Percentiles rank a stretch among this genome's conserved stretches.
Conservation (phyloP, 2,888 invertebrate species). For the Allacma fusca region DNA sequence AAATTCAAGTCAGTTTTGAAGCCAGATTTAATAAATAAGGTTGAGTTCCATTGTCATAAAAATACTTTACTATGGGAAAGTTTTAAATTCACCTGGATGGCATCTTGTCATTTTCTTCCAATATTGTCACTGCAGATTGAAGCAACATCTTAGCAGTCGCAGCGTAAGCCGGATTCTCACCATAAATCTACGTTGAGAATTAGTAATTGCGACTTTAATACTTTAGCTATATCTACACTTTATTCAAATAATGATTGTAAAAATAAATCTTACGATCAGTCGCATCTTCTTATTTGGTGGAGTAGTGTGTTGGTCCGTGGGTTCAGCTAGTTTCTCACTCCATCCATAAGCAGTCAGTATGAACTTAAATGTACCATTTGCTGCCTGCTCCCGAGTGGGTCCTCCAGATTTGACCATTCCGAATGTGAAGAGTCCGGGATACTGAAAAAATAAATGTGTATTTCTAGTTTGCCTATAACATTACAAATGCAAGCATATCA, state of each 20-base stretch:
- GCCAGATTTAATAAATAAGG: no score
- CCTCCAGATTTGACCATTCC: conserved; percentile 72
- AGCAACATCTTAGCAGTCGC: conserved; percentile 79
- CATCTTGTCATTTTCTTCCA: conserved; percentile 78
- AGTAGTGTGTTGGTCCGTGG: conserved; percentile 68
- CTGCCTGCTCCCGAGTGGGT: conserved; percentile 70
- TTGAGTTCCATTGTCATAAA: no score
- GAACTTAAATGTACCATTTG: conserved; percentile 70
- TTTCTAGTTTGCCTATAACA: no score
- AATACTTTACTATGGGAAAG: no score
- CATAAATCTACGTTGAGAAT: conserved; percentile 61
- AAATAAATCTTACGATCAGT: background rate
- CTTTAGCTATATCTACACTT: background rate
- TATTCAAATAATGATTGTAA: background rate
- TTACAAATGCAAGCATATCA: no score
- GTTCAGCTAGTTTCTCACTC: conserved; percentile 71
- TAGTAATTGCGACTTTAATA: no score
- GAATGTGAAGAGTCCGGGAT: conserved; percentile 75
- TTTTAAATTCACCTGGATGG: conserved; percentile 77
- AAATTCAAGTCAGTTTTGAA: no score
- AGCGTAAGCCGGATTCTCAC: conserved; percentile 83
- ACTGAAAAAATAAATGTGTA: conserved; percentile 64
- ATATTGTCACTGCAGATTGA: conserved; percentile 75
- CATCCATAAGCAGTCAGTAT: conserved; percentile 72
- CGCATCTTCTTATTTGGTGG: conserved; percentile 71